Evolutionary conservation across 2,797 vertebrate species (phyloP).

Genomic region (Tokudaia tokunoshimensis): DNA sequence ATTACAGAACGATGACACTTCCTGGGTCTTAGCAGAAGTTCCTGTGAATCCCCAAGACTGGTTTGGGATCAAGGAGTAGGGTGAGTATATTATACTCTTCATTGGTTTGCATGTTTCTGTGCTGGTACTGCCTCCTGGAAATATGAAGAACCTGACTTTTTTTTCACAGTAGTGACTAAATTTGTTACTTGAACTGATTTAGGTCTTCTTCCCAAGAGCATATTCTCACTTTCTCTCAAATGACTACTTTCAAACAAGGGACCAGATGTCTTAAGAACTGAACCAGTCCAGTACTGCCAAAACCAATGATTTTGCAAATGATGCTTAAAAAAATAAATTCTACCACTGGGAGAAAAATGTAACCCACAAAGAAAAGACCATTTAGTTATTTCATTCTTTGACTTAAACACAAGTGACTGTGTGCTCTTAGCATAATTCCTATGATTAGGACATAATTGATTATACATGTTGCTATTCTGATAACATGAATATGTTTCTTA

Average conservation of each 20-base stretch:
- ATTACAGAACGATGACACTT: conserved; percentile 74
- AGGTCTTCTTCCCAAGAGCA: conserved; percentile 76
- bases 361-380: conserved; percentile 74
- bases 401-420: conserved; percentile 63
- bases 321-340: conserved; percentile 75
- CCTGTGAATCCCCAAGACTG: conserved; percentile 72
- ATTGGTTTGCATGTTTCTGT: conserved; percentile 80
- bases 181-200: conserved; percentile 80
- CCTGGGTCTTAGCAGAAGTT: conserved; percentile 76
- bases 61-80: conserved; percentile 76
- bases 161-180: conserved; percentile 74
- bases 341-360: conserved; percentile 46
- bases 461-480: conserved; percentile 69
- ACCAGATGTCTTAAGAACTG: conserved; percentile 75
- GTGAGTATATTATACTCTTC: conserved; percentile 83
- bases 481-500: conserved; percentile 81
- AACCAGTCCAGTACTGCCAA: conserved; percentile 66
- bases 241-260: conserved; percentile 75
- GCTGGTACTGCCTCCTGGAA: conserved; percentile 66
- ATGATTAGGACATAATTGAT: conserved; percentile 68
- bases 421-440: conserved; percentile 73
- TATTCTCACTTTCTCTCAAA: conserved; percentile 75
- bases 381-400: conserved; percentile 60
- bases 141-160: conserved; percentile 70
- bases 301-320: conserved; percentile 75